Evolutionary conservation across 2,888 invertebrate species (phyloP).

Genomic region (Leuctra nigra): DNA sequence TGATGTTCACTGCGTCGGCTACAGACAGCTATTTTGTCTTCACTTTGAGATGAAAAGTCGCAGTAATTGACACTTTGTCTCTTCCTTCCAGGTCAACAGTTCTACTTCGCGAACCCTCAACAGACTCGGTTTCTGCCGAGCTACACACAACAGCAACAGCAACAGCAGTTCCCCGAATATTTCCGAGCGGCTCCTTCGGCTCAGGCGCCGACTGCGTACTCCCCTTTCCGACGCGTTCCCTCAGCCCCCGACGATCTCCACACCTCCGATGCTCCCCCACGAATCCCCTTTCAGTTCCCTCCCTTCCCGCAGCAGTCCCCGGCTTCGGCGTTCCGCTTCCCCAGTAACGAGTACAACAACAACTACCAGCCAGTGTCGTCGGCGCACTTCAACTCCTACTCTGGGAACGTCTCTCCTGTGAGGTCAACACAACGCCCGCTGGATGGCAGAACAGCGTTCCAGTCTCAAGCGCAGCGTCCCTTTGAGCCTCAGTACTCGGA

Average conservation of each 20-base stretch:
- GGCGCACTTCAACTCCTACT: constrained; percentile 21
- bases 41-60: too few relatives aligned
- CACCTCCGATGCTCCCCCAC: constrained; percentile 39
- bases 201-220: constrained; percentile 13
- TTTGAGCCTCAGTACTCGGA: constrained; percentile 19
- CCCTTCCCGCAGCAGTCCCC: constrained; percentile 44
- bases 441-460: constrained; percentile 16
- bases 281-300: constrained; percentile 37
- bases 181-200: constrained; percentile 33
- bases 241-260: constrained; percentile 35
- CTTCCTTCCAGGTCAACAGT: constrained; percentile 39
- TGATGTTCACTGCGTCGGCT: neutral
- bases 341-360: constrained; percentile 45
- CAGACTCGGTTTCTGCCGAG: constrained; percentile 37
- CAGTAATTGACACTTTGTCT: neutral
- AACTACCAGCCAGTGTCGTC: constrained; percentile 34
- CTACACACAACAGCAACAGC: constrained; percentile 32
- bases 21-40: too few relatives aligned
- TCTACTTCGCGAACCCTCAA: constrained; percentile 36
- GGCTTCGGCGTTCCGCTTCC: constrained; percentile 46
- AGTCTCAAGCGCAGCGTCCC: constrained; percentile 18
- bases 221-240: constrained; percentile 27
- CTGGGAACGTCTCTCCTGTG: constrained; percentile 9
- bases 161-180: constrained; percentile 32
- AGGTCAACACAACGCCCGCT: constrained; percentile 14